Base-by-base conservation (phyloP, 2,888 invertebrate genomes). In the Eristalis arbustorum region DNA sequence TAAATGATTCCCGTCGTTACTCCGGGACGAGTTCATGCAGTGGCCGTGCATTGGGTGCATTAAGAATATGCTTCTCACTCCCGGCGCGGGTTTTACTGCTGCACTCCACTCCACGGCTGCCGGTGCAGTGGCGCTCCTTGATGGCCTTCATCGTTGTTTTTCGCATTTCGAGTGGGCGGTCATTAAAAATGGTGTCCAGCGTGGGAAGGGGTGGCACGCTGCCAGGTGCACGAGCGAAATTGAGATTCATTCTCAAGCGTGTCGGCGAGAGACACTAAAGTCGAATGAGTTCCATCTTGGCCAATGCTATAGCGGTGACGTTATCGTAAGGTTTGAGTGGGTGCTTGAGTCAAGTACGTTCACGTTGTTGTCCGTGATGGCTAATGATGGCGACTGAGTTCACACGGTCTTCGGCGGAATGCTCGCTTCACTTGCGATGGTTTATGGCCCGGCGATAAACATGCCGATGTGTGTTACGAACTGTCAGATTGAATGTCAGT, bases 1-100 rank as follows among this genome's bases (percentile, higher is more conserved):
- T 87, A 78, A 75, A 82, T 61, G 85, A 82, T 87, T 82, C 82
- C 82, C 68, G 71, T 82, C 77, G 77, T 82, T 87, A 71, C 74
- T 63, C 40, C 63, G 42, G 40, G 59, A 68, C 76, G 59, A 34
- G 71, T 71, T 66, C 68, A 25, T 42, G 76, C 63, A 67, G 23
- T 63, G 66, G 18, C 57, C 8, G 57, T 23, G 67, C 34, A 18
- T 8, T 57, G 68, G 68, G 31, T 62, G 49, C 63, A 64, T 59
- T 69, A 34, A 64, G 59, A 68, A 73, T 74, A 56, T 68, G 73
- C 23, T 37, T 34, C 34, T 34, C 68, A n/a, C 28, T 25, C 18
- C 28, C 23, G 66, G 13, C 57, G 11, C 18, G n/a, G 6, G 49
- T 8, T 49, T 49, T 18, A 49, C 49, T 49, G 5, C 49, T 49